Conservation (phyloP, 2,888 invertebrate genomes). For the Cerastoderma edule region DNA sequence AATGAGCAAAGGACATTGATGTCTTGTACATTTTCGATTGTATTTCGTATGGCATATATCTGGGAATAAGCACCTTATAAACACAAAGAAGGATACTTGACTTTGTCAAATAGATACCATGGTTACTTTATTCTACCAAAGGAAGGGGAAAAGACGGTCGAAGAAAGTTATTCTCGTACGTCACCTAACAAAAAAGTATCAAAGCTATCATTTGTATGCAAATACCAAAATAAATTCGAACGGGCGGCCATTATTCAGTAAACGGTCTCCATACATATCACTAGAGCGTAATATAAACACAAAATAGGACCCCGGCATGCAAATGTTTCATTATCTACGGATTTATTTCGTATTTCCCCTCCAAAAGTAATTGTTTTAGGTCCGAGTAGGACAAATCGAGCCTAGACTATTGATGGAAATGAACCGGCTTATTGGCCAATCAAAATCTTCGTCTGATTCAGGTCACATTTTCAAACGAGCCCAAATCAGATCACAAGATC, state of each 20-base stretch:
- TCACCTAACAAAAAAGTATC: background rate
- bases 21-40: too few species aligned
- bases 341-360: constrained; percentile 14
- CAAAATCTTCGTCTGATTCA: background rate
- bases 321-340: constrained; percentile 24
- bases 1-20: too few species aligned
- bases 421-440: constrained; percentile 19
- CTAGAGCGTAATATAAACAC: constrained; percentile 24
- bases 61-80: too few species aligned
- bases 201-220: constrained; percentile 12
- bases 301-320: constrained; percentile 18
- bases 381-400: constrained; percentile 16
- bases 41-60: too few species aligned
- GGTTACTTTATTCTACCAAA: too few species aligned
- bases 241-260: constrained; percentile 17
- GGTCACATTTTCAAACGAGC: too few species aligned
- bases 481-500: too few species aligned
- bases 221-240: constrained; percentile 12
- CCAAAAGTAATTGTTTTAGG: constrained; percentile 25
- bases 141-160: too few species aligned
- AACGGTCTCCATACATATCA: constrained; percentile 23
- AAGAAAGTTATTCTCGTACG: too few species aligned
- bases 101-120: too few species aligned
- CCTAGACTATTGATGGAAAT: constrained; percentile 14
- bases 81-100: too few species aligned